Evolutionary conservation across 2,113 vertebrate genomes (phyloP).

Genomic region (Psophia crepitans): DNA sequence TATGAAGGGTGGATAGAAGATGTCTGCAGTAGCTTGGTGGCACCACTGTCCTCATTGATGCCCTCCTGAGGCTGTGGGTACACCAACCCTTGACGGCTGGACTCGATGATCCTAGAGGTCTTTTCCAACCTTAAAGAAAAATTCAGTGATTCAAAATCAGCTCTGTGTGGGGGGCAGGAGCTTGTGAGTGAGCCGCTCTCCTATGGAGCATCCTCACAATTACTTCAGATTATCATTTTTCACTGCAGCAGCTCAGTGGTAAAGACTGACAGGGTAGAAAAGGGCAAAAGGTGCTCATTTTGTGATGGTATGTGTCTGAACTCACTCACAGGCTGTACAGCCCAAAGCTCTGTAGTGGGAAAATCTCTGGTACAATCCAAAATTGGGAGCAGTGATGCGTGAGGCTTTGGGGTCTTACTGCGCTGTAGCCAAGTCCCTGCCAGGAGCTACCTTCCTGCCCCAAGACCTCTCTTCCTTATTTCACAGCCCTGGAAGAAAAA

Average conservation of each 20-base stretch:
- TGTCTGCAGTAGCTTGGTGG: neutral
- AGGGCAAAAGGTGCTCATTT: neutral
- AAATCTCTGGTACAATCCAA: neutral
- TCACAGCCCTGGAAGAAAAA: neutral
- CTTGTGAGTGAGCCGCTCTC: neutral
- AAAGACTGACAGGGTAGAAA: neutral
- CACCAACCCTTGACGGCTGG: too few relatives aligned
- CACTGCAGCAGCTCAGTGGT: neutral
- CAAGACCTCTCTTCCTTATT: neutral
- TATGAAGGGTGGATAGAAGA: too few relatives aligned
- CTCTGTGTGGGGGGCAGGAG: neutral
- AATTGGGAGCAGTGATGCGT: neutral
- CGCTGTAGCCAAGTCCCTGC: neutral
- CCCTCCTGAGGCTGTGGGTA: neutral
- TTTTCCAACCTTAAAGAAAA: too few relatives aligned
- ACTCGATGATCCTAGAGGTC: too few relatives aligned
- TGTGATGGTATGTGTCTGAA: accelerated
- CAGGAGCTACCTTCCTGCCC: neutral
- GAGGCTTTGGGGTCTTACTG: neutral
- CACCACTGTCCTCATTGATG: neutral
- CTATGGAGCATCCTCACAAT: accelerated
- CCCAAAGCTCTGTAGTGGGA: neutral
- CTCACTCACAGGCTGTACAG: neutral
- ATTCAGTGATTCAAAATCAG: too few relatives aligned
- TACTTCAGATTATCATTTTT: neutral